phyloP scores from a whole-genome alignment of 2,888 invertebrate genomes.

The Torymus texanus region DNA sequence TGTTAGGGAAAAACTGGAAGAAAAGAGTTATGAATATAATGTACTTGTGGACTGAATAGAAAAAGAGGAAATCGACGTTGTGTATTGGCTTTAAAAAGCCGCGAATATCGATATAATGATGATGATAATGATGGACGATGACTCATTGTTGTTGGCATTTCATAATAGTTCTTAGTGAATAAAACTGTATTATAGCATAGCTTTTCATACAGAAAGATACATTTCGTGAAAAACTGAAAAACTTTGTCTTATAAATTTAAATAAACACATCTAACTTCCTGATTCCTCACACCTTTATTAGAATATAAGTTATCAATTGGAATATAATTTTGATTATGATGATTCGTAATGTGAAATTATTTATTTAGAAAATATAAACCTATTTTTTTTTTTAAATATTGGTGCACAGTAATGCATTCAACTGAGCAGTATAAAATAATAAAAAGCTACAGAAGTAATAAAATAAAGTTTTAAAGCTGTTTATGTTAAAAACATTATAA shows the following conservation, averaged over 20 bases:
- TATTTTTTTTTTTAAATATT: no score
- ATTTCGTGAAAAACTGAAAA: constrained; percentile 60
- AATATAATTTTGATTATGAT: no score
- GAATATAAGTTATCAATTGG: no score
- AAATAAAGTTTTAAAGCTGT: no score
- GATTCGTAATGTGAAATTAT: no score
- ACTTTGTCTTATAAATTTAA: constrained; percentile 33
- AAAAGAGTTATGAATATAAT: constrained; percentile 25
- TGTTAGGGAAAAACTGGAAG: constrained; percentile 29
- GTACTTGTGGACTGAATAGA: constrained; percentile 41
- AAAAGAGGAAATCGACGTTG: not conserved
- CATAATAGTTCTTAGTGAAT: constrained; percentile 61
- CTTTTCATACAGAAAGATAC: constrained; percentile 65
- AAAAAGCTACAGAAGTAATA: no score
- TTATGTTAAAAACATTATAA: no score
- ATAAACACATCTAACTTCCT: constrained; percentile 3
- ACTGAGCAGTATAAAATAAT: no score
- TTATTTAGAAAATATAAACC: no score
- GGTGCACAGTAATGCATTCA: no score
- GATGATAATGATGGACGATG: constrained; percentile 32
- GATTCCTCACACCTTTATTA: no score
- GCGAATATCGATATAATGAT: constrained; percentile 15
- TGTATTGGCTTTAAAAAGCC: constrained; percentile 45
- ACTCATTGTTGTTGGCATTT: constrained; percentile 63
- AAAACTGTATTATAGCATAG: constrained; percentile 65